Conservation (phyloP, 2,797 vertebrate species). For the Meriones psammophilus region DNA sequence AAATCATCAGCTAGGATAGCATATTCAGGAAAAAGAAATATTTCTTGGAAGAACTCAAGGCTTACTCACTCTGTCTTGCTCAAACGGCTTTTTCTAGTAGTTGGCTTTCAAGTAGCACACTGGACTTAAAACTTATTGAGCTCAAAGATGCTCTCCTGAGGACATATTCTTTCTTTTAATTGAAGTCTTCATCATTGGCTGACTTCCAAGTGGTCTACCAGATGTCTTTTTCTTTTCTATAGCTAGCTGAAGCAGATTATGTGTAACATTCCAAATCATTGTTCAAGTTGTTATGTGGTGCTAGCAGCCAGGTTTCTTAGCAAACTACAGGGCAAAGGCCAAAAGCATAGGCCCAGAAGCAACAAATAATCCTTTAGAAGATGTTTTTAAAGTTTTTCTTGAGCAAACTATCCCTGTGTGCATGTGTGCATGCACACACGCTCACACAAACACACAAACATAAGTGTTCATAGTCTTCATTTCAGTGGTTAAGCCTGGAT, state of each 20-base stretch:
- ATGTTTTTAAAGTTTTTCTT: constrained; percentile 39
- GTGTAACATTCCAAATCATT: constrained; percentile 89
- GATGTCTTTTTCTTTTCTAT: constrained; percentile 89
- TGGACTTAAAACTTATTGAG: constrained; percentile 87
- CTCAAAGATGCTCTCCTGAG: constrained; percentile 87
- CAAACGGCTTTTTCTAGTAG: constrained; percentile 77
- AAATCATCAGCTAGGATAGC: constrained; percentile 51
- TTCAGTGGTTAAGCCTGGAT: constrained; percentile 40
- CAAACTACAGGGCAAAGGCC: constrained; percentile 86
- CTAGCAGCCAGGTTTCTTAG: constrained; percentile 88
- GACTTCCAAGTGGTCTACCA: constrained; percentile 90
- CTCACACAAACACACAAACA: background rate
- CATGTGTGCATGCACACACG: background rate
- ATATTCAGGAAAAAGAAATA: background rate
- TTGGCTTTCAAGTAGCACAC: constrained; percentile 83
- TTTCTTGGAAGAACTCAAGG: constrained; percentile 63
- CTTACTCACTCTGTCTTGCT: constrained; percentile 62
- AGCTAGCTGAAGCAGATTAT: constrained; percentile 88
- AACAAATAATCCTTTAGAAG: constrained; percentile 64
- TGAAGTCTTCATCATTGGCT: constrained; percentile 89
- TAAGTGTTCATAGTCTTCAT: background rate
- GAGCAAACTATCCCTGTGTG: background rate
- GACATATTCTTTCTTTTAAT: constrained; percentile 90
- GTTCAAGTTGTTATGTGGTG: constrained; percentile 82
- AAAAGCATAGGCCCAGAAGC: constrained; percentile 73